Evolutionary conservation across 64 coral and sea anemone species (phyloP), one percentile per base, ranked within the genome.

Genomic region (Astreopora myriophthalma): DNA sequence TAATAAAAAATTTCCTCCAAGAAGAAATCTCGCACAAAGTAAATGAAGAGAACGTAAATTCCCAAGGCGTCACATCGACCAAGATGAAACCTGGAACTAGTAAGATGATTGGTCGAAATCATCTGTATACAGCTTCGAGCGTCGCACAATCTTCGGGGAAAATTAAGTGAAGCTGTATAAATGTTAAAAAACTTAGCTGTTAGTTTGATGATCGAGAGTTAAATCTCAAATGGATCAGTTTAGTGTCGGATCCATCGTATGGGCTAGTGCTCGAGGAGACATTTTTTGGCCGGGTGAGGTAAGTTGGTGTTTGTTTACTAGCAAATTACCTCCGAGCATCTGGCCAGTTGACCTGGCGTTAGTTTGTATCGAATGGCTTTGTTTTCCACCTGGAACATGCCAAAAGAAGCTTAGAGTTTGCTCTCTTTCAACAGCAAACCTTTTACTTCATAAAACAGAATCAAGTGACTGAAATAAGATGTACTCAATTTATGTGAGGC

Each of bases 261-360:
- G 94, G 94, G 90, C 90, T n/a, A 88, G 89, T 65, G 85, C 94
- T 22, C 71, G 68, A 16, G 31, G 76, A 28, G 85, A 88, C 8
- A 85, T 96, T 5, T 96, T 96, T 85, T 96, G 90, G 94, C 94
- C 94, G 3, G 85, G 89, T 14, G 55, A 77, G 71, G 94, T 96
- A 69, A 71, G 85, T 60, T 16, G 9, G 16, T 2, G 20, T 28
- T 22, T 26, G 20, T 27, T 89, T 74, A 6, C 22, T 25, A 13
- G 19, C 9, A 20, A 84, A 1, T 63, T 64, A 11, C 34, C 28
- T 55, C 51, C 12, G n/a, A n/a, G n/a, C n/a, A n/a, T n/a, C n/a
- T n/a, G n/a, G n/a, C n/a, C 8, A 16, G 51, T 13, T 55, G 51
- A 55, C 51, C 10, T 55, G 16, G 51, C 10, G 51, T 19, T 55